Evolutionary conservation across 2,113 vertebrate genomes (phyloP), one percentile per base, ranked within the genome.

Genomic region (Oryzias curvinotus): DNA sequence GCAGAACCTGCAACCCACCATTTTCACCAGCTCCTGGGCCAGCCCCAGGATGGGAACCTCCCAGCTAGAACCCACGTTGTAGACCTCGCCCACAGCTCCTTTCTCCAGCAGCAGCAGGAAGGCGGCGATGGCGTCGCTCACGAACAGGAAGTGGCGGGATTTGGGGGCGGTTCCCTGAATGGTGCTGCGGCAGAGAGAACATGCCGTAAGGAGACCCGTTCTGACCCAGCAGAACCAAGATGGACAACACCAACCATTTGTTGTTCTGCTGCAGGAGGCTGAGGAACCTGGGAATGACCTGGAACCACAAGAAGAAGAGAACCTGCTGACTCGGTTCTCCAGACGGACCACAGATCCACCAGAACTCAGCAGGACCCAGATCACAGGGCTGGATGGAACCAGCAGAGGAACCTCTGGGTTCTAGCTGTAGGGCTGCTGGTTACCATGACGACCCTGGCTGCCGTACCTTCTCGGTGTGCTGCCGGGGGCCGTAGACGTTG

Each of bases 271-370:
- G 93, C 52, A 99, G 81, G 45, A 96, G 91, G 52, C 93, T 92
- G 80, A 99, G 92, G 74, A 98, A 99, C 78, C 93, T 95, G 3
- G 97, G 97, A 89, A 99, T 98, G 82, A 99, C 96, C 96, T 99
- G 82, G 30, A 73, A 73, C 10, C 36, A 36, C 8, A 36, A 36
- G 36, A 36, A 10, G 10, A 12, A 36, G 12, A 5, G 7, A 36
- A 36, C 7, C 36, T 36, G 8, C 36, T 36, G 36, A 36, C 36
- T 10, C 36, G 12, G 36, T 36, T 36, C 26, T 28, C 8, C 36
- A 36, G 36, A 36, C 2, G 8, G 8, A 36, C 8, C 30, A 36
- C 26, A 28, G 26, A 28, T 28, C 26, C n/a, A n/a, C n/a, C n/a
- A n/a, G n/a, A n/a, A n/a, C n/a, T n/a, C 26, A 28, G 8, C 7